Evolutionary conservation across 1,140 invertebrate species (phyloP).

Genomic region (Paralvinella palmiformis): DNA sequence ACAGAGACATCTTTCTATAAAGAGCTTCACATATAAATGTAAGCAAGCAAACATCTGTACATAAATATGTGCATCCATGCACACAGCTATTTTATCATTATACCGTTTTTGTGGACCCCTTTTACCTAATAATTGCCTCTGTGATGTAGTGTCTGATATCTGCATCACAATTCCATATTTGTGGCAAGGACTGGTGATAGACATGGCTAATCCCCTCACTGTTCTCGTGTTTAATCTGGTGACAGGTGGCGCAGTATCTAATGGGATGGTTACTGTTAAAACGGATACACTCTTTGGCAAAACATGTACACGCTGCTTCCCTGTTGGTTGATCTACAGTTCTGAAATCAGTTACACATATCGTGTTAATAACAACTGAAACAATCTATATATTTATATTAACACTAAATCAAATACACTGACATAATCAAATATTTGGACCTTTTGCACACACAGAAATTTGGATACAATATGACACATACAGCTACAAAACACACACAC

Average conservation of each 20-base stretch:
- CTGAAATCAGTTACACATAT: no score
- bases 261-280: conserved; percentile 94
- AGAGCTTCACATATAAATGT: neutral
- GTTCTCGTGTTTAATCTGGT: conserved; percentile 73
- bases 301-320: conserved; percentile 92
- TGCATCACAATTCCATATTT: conserved; percentile 68
- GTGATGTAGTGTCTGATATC: conserved; percentile 90
- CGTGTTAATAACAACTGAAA: no score
- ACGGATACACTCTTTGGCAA: conserved; percentile 91
- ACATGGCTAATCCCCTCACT: conserved; percentile 77
- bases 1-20: no score
- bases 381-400: no score
- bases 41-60: neutral
- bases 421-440: no score
- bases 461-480: no score
- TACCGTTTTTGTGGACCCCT: no score
- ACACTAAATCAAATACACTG: no score
- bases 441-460: no score
- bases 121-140: conserved; percentile 84
- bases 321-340: conserved; percentile 89
- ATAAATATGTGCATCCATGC: no score
- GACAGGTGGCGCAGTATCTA: conserved; percentile 67
- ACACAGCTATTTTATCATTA: no score
- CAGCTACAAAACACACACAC: no score
- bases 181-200: conserved; percentile 75